Conservation (phyloP, 2,888 invertebrate species). For the Encarsia formosa region DNA sequence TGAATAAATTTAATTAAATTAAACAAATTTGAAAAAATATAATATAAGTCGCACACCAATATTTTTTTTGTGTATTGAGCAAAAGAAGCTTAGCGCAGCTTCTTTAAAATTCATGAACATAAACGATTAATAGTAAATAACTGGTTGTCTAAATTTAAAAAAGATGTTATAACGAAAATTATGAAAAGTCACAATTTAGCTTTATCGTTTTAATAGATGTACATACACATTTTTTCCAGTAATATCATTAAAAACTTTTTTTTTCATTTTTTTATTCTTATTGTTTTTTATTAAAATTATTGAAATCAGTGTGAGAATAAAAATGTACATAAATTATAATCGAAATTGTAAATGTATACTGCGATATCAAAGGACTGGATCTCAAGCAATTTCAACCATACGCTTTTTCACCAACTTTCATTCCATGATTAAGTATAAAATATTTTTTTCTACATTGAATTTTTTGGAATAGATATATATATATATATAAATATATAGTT, state of each 20-base stretch:
- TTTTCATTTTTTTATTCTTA: too few relatives aligned
- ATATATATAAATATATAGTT: too few relatives aligned
- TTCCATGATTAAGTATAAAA: slow-evolving; percentile 18
- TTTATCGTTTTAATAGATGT: too few relatives aligned
- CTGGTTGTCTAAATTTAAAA: too few relatives aligned
- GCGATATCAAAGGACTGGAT: slow-evolving; percentile 13
- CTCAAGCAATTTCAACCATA: slow-evolving; percentile 6
- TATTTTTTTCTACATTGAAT: slow-evolving; percentile 17
- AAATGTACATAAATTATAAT: neutral
- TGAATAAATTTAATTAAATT: slow-evolving; percentile 20
- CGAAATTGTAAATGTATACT: slow-evolving; percentile 11
- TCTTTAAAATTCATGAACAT: neutral
- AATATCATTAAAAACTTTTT: too few relatives aligned
- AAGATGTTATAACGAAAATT: too few relatives aligned
- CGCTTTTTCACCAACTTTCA: slow-evolving; percentile 8
- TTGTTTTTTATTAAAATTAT: too few relatives aligned
- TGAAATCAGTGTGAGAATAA: slow-evolving; percentile 19
- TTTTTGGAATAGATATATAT: slow-evolving; percentile 15
- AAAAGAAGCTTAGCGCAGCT: slow-evolving; percentile 13
- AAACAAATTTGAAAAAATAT: slow-evolving; percentile 16
- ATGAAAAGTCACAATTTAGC: too few relatives aligned
- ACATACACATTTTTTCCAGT: too few relatives aligned
- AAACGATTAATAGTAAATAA: slow-evolving; percentile 6
- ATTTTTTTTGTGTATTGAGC: slow-evolving; percentile 8
- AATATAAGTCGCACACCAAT: slow-evolving; percentile 18